These are phyloP conservation scores for Bagarius yarrelli DNA, from an alignment of 2,113 vertebrate species.

Conservation along the genomic window DNA sequence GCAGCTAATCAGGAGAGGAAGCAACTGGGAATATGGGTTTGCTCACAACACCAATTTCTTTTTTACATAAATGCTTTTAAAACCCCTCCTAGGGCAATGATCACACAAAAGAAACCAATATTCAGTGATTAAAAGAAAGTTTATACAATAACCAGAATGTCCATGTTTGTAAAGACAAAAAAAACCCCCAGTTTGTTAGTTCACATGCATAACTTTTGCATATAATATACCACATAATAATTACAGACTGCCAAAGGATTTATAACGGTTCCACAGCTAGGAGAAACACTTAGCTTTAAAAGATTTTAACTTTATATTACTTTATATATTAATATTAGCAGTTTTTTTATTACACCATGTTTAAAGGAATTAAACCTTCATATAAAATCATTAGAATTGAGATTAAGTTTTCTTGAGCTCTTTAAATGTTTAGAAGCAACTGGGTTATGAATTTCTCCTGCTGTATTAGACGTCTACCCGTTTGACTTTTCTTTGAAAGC, in stretches of 20 bases:
- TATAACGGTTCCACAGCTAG: not conserved
- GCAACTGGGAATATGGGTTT: slow-evolving; percentile 48
- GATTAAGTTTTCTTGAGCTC: not conserved
- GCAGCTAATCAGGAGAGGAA: slow-evolving; percentile 40
- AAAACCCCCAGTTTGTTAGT: not conserved
- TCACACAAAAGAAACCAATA: not conserved
- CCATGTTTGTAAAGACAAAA: not conserved
- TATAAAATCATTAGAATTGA: not conserved
- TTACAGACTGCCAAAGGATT: not conserved
- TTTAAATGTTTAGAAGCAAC: not conserved
- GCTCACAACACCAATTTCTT: slow-evolving; percentile 45
- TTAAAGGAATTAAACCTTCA: not conserved
- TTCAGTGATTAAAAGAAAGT: not conserved
- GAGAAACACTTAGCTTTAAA: not conserved
- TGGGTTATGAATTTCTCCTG: not conserved
- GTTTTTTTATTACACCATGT: not conserved
- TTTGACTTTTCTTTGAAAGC: too few species aligned
- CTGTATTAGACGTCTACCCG: not conserved
- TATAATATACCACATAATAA: not conserved
- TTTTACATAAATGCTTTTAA: slow-evolving; percentile 43
- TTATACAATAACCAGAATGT: not conserved
- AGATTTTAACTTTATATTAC: not conserved
- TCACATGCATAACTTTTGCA: not conserved
- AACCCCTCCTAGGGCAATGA: not conserved
- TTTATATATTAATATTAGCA: slow-evolving; percentile 8